phyloP scores from a whole-genome alignment of 2,888 invertebrate genomes.

The Epinotia bilunana region DNA sequence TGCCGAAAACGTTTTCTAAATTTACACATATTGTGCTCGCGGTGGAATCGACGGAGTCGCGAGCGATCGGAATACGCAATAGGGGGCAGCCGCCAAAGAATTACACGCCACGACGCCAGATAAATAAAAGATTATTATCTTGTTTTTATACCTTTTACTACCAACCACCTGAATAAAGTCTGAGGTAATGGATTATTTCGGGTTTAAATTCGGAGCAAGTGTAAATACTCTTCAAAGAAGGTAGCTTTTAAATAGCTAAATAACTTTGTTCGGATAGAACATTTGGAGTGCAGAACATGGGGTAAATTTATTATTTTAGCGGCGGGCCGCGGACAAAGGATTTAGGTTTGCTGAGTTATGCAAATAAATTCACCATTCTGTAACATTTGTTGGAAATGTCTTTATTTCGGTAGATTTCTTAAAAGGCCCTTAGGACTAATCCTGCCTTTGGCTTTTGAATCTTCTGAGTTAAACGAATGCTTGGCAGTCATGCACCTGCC shows the following conservation, averaged over 20 bases:
- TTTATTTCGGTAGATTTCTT: constrained; percentile 81
- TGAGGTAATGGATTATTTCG: constrained; percentile 52
- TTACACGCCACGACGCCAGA: constrained; percentile 61
- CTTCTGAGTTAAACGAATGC: constrained; percentile 65
- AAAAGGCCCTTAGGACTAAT: constrained; percentile 76
- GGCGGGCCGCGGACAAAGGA: constrained; percentile 80
- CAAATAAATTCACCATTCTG: constrained; percentile 84
- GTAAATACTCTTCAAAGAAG: constrained; percentile 61
- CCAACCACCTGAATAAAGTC: constrained; percentile 51
- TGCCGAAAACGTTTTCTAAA: constrained; percentile 82
- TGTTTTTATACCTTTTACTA: constrained; percentile 40
- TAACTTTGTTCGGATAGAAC: constrained; percentile 78
- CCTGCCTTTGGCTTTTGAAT: constrained; percentile 73
- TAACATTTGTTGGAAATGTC: constrained; percentile 83
- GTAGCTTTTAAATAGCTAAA: constrained; percentile 72
- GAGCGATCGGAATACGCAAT: constrained; percentile 79
- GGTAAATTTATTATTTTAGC: constrained; percentile 82
- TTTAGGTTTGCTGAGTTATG: constrained; percentile 83
- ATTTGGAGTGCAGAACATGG: constrained; percentile 76
- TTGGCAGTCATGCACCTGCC: constrained; percentile 61
- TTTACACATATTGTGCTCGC: constrained; percentile 82
- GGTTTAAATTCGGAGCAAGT: constrained; percentile 52
- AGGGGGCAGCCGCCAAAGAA: constrained; percentile 68
- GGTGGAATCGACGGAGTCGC: constrained; percentile 74
- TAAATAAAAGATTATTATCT: constrained; percentile 54